Conservation (phyloP, 2,797 vertebrate genomes). For the Xiphophorus birchmanni region DNA sequence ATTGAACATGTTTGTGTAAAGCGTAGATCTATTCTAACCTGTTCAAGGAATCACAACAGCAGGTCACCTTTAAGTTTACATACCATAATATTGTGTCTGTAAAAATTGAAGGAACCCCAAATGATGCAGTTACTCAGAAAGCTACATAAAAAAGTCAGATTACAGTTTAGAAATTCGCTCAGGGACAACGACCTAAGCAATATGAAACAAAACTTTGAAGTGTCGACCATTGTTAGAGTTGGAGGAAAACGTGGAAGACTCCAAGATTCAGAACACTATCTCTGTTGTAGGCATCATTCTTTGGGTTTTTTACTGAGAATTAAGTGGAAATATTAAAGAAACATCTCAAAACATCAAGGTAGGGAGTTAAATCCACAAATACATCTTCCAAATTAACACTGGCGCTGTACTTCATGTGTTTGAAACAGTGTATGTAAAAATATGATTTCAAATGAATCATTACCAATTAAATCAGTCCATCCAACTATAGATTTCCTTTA, state of each 20-base stretch:
- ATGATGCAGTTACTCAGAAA: not conserved
- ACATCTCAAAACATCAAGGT: not conserved
- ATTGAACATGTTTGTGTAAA: no score
- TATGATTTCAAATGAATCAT: not conserved
- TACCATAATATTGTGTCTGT: not conserved
- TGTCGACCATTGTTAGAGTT: not conserved
- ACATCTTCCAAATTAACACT: not conserved
- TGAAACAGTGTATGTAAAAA: not conserved
- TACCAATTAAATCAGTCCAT: not conserved
- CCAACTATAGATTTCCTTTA: not conserved
- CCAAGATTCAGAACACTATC: not conserved
- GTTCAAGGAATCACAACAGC: no score
- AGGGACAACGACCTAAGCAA: not conserved
- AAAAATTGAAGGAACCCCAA: not conserved
- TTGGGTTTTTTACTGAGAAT: not conserved
- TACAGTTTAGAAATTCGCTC: not conserved
- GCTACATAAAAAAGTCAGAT: not conserved
- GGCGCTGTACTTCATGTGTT: not conserved
- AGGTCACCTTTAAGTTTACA: not conserved
- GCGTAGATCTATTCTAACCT: no score
- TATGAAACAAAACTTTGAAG: not conserved
- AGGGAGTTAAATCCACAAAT: not conserved
- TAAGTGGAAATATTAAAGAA: not conserved
- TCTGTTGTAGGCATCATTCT: not conserved
- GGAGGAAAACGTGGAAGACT: not conserved